Evolutionary conservation across 2,888 invertebrate genomes (phyloP).

Genomic region (Neoascia interrupta): DNA sequence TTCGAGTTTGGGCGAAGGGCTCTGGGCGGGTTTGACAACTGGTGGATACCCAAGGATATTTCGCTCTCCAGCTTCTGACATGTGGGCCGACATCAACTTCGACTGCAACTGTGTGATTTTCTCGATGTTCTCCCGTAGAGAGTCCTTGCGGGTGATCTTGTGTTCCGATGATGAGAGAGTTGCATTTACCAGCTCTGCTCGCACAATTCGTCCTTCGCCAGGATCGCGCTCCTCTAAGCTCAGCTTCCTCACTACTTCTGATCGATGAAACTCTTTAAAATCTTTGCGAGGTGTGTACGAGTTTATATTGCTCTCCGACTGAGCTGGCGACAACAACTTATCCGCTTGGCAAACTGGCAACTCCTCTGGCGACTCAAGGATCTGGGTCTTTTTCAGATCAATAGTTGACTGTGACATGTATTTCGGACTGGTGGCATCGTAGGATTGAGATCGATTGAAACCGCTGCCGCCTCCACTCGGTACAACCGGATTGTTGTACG

Average conservation of each 20-base stretch:
- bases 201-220: constrained; percentile 75
- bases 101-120: constrained; percentile 79
- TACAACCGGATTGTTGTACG: constrained; percentile 25
- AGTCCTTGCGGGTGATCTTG: constrained; percentile 77
- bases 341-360: constrained; percentile 40
- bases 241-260: constrained; percentile 70
- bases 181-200: constrained; percentile 78
- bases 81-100: constrained; percentile 79
- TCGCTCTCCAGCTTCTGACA: constrained; percentile 73
- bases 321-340: constrained; percentile 76
- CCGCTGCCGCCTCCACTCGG: constrained; percentile 40
- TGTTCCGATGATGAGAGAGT: constrained; percentile 73
- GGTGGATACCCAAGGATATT: constrained; percentile 70
- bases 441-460: constrained; percentile 78
- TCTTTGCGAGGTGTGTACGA: constrained; percentile 66
- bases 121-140: constrained; percentile 79
- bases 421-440: constrained; percentile 76
- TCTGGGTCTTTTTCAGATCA: constrained; percentile 78
- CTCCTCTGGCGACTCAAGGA: constrained; percentile 78
- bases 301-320: constrained; percentile 77
- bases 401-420: constrained; percentile 78
- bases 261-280: constrained; percentile 71
- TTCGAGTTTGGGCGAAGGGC: constrained; percentile 31
- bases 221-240: constrained; percentile 72
- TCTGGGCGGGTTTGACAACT: constrained; percentile 48